These are phyloP conservation scores for Apantesis nais DNA, from an alignment of 2,888 invertebrate species.

Conservation along the genomic window DNA sequence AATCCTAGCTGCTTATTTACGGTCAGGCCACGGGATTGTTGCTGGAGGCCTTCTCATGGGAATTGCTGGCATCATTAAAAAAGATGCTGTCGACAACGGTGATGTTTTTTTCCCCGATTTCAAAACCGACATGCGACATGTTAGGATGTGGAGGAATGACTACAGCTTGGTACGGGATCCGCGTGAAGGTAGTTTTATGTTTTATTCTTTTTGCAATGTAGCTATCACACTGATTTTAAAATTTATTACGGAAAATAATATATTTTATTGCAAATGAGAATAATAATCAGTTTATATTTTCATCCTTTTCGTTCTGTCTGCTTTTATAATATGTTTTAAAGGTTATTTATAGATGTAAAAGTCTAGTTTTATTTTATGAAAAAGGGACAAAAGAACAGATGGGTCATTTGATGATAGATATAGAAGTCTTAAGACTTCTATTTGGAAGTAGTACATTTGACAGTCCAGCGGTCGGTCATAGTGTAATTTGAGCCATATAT, in stretches of 20 bases:
- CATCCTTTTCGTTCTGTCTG: neutral
- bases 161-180: slow-evolving; percentile 62
- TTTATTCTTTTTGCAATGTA: neutral
- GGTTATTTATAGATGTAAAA: no score
- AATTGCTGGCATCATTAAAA: slow-evolving; percentile 62
- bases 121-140: slow-evolving; percentile 50
- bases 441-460: no score
- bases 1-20: slow-evolving; percentile 61
- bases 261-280: slow-evolving; percentile 11
- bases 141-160: slow-evolving; percentile 60
- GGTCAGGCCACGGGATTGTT: slow-evolving; percentile 64
- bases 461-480: no score
- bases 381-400: no score
- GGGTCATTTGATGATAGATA: no score
- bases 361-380: no score
- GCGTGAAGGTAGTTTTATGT: slow-evolving; percentile 55
- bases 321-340: neutral
- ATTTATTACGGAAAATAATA: slow-evolving; percentile 7
- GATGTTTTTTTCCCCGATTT: slow-evolving; percentile 47
- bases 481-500: no score
- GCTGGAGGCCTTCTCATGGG: slow-evolving; percentile 66
- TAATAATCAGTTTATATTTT: slow-evolving; percentile 2
- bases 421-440: no score
- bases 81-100: slow-evolving; percentile 55
- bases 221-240: neutral